phyloP scores from a whole-genome alignment of 2,888 invertebrate genomes.

The Dryomyza anilis region DNA sequence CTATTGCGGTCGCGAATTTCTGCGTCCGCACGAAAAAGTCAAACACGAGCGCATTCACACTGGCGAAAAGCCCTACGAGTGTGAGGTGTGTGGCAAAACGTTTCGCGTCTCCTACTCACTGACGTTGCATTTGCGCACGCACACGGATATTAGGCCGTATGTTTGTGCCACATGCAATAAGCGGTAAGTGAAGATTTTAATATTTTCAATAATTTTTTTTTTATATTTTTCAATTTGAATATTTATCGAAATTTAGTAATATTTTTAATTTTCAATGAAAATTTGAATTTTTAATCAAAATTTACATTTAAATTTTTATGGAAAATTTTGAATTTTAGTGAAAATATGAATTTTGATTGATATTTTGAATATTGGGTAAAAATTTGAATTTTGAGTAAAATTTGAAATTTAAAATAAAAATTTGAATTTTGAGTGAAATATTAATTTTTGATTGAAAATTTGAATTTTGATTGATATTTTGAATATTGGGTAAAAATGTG shows the following conservation, averaged over 20 bases:
- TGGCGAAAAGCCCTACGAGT: slow-evolving; percentile 78
- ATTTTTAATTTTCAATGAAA: not conserved
- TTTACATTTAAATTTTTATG: not conserved
- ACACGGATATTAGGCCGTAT: slow-evolving; percentile 78
- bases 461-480: too few species aligned
- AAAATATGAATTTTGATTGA: too few species aligned
- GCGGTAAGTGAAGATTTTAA: slow-evolving; percentile 51
- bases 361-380: too few species aligned
- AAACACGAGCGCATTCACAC: slow-evolving; percentile 86
- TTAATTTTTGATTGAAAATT: too few species aligned
- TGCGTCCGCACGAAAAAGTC: slow-evolving; percentile 79
- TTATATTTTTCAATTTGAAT: not conserved
- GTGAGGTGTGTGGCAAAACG: slow-evolving; percentile 79
- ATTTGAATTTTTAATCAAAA: too few species aligned
- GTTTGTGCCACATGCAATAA: slow-evolving; percentile 74
- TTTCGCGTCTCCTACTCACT: slow-evolving; percentile 81
- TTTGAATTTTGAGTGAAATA: too few species aligned
- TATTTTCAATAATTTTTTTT: too few species aligned
- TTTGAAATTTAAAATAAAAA: too few species aligned
- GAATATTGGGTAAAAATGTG: too few species aligned
- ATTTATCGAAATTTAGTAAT: not conserved
- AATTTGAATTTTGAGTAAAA: too few species aligned
- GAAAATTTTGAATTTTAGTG: too few species aligned
- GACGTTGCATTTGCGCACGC: slow-evolving; percentile 79
- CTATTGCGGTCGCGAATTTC: slow-evolving; percentile 74